Evolutionary conservation across 1,140 invertebrate species (phyloP), one percentile per base, ranked within the genome.

Genomic region (Eupristina koningsbergeri): DNA sequence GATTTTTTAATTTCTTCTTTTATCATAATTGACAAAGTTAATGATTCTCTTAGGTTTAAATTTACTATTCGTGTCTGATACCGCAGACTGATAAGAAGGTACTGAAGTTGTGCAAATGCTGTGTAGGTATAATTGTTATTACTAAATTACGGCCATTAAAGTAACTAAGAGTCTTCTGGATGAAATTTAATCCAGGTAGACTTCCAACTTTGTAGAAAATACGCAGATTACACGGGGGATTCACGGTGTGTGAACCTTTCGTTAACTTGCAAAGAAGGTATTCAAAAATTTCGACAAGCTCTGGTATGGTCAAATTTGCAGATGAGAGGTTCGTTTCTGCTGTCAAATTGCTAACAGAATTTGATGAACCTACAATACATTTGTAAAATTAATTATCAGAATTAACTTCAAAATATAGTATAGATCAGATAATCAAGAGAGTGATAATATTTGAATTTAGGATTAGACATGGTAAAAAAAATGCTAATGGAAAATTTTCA

Each of bases 21-120:
- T 36, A 19, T 31, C 50, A 73, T 80, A 80, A 84, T 84, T 80
- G 78, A 84, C 78, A 80, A 31, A 67, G 76, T 80, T 26, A 78
- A 77, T 69, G 69, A 15, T 76, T 53, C 0, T 7, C 13, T 26
- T 26, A 58, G 2, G 3, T 58, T 41, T 26, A 41, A 67, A 7
- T 81, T 50, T 26, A 53, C 47, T 85, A 93, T 86, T 94, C 93
- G 87, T 95, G 94, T 85, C 94, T 92, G 50, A 95, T 93, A 53
- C 95, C 95, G 88, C 94, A 96, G 86, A 97, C 94, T 83, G 96
- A 96, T 84, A 97, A 92, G 90, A 96, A 96, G 86, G 95, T 96
- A 93, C 95, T 95, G 86, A 95, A 94, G 91, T 95, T 95, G 90
- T 96, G 95, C 88, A 97, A 93, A 90, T 95, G 94, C 85, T 94